Base-by-base conservation (phyloP, 1,140 invertebrate genomes). In the Drosophila prosaltans region DNA sequence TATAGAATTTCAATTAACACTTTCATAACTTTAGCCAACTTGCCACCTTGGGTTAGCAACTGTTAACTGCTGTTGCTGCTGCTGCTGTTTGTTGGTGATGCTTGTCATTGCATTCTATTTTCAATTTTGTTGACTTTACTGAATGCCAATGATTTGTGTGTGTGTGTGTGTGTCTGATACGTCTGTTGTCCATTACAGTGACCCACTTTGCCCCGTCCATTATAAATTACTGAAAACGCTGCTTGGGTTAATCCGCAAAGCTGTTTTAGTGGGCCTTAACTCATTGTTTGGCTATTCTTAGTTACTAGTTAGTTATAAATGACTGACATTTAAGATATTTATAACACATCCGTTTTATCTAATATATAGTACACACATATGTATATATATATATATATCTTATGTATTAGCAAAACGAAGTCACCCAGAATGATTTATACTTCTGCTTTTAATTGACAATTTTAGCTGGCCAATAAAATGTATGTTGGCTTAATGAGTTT, bases 1-100 rank as follows among this genome's bases (percentile, higher is more conserved):
- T 78, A 66, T 88, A 63, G 55, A 32, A 58, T 84, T 65, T 64
- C 81, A 89, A 73, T 88, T 88, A 89, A 72, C 84, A 89, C 84
- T 78, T 80, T 82, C 60, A 71, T 72, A 77, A 79, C 76, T 78
- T 68, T 69, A 73, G 45, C 64, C 75, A 69, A 36, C 63, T 68
- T 65, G 75, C 65, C 74, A 78, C 75, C 69, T 71, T 66, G 68
- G 64, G 68, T 26, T 36, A 62, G 61, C 62, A 67, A 51, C 67
- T 48, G 45, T 48, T 48, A 48, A 24, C 26, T 70, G 59, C 16
- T 45, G 59, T 48, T 39, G 30, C 51, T 41, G 61, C 54, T 45
- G 54, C 43, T 80, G 59, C 51, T 48, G 41, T 62, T 64, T 78
- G 60, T 54, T 75, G 40, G 68, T 41, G 58, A 64, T 43, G 62